Base-by-base conservation (phyloP, 2,888 invertebrate species). In the Netelia melanura region DNA sequence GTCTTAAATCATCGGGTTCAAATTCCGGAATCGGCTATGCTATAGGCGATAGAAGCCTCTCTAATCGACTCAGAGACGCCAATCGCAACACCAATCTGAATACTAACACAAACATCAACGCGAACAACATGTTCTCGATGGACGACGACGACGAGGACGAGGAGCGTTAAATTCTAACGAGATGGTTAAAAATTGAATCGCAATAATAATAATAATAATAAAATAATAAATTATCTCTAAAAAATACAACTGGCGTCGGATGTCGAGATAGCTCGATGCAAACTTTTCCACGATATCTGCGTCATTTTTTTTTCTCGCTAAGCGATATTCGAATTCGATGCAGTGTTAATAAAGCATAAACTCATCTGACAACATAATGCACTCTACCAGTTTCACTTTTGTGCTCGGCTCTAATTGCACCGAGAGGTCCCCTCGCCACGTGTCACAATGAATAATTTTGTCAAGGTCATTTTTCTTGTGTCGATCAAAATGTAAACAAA, bases 21-120 rank as follows among this genome's bases (percentile, higher is more conserved):
- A 56, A 21, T 17, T 58, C 58, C 10, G 58, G 58, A 9, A 58
- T 17, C 17, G 2, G 8, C 5, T 58, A 21, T 21, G 9, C 9
- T 14, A 14, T 10, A 3, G 48, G 48, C 48, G 10, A 10, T 17
- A 21, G 58, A 58, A 67, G 21, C 11, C 21, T 21, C 3, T 44
- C 23, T 9, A 58, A 58, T 21, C 21, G 17, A 5, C 23, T 5
- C 21, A 67, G 8, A 48, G 21, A 67, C 10, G 43, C 10, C 9
- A 67, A 48, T 48, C 67, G 67, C 21, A 67, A 74, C 62, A 52
- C 62, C 14, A 62, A 62, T 54, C 64, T 71, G 43, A 86, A 81
- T 70, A 56, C 62, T 9, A 62, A 62, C 62, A 75, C 75, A 48
- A 86, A 81, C 70, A 62, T 58, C 17, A 83, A 83, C 38, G 52